phyloP scores from a whole-genome alignment of 2,888 invertebrate species.

The Trichopoda pennipes region DNA sequence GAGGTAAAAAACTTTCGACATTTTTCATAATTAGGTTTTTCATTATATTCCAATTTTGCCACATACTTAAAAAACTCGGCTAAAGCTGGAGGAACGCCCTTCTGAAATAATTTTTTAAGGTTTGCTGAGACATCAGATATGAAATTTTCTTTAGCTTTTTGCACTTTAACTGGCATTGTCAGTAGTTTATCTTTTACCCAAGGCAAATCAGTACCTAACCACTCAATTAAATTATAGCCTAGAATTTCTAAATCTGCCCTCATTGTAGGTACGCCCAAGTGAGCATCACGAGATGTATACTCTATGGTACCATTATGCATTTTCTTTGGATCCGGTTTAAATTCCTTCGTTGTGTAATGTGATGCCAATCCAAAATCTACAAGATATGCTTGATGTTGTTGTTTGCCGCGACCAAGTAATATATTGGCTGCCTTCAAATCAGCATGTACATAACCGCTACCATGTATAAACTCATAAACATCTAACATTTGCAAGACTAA shows the following conservation, averaged over 20 bases:
- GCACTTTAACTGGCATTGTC: conserved; percentile 84
- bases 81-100: conserved; percentile 82
- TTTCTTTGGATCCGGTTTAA: conserved; percentile 93
- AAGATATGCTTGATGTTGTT: conserved; percentile 88
- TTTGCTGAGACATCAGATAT: conserved; percentile 82
- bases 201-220: conserved; percentile 91
- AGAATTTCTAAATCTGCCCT: conserved; percentile 97
- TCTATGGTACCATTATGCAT: conserved; percentile 99
- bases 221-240: conserved; percentile 95
- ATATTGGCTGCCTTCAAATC: conserved; percentile 98
- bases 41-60: conserved; percentile 85
- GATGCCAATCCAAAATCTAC: conserved; percentile 97
- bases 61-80: conserved; percentile 86
- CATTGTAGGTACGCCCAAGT: conserved; percentile 93
- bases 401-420: conserved; percentile 86
- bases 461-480: conserved; percentile 95
- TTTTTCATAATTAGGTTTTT: conserved; percentile 88
- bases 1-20: conserved; percentile 85
- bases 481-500: conserved; percentile 93
- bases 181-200: conserved; percentile 87
- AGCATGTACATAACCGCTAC: conserved; percentile 94
- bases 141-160: conserved; percentile 86
- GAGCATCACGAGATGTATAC: conserved; percentile 97
- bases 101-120: conserved; percentile 76
- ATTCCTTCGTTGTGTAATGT: conserved; percentile 88